A percentile compares a stretch with the other conserved stretches of the same genome.
Evolutionary conservation across 2,888 invertebrate species (phyloP).

Genomic region (Cecidostiba fungosa): DNA sequence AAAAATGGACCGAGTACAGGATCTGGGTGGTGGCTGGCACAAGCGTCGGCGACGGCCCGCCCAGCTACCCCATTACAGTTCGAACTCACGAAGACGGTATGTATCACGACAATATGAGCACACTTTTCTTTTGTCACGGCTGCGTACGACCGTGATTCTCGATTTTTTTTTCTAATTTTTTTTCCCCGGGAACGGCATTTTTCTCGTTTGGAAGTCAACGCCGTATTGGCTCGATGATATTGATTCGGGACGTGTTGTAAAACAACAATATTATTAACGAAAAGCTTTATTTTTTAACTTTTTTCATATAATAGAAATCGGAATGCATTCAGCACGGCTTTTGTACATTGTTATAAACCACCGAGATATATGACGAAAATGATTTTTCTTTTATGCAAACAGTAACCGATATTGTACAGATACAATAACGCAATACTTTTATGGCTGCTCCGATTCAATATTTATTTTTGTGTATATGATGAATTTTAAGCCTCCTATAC

Average conservation of each 20-base stretch:
- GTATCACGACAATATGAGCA: conserved; percentile 80
- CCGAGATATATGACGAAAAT: background rate
- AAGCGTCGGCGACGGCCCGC: conserved; percentile 96
- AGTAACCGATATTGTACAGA: background rate
- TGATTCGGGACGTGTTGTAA: background rate
- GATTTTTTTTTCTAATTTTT: background rate
- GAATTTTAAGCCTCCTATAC: background rate
- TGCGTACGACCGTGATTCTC: background rate
- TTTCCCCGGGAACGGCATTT: background rate
- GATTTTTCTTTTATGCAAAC: background rate
- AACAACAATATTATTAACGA: background rate
- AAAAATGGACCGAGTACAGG: conserved; percentile 97
- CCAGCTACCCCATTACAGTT: conserved; percentile 94
- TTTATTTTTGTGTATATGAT: background rate
- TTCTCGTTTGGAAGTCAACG: background rate
- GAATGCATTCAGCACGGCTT: background rate
- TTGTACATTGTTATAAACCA: background rate
- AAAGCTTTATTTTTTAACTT: background rate
- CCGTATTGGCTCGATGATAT: background rate
- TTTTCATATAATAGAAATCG: background rate
- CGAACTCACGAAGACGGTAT: conserved; percentile 99
- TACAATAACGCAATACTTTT: background rate
- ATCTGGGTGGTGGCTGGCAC: conserved; percentile 98
- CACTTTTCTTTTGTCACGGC: background rate
- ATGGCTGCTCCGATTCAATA: background rate